phyloP scores from a whole-genome alignment of 2,888 invertebrate species.

The Apamea epomidion region DNA sequence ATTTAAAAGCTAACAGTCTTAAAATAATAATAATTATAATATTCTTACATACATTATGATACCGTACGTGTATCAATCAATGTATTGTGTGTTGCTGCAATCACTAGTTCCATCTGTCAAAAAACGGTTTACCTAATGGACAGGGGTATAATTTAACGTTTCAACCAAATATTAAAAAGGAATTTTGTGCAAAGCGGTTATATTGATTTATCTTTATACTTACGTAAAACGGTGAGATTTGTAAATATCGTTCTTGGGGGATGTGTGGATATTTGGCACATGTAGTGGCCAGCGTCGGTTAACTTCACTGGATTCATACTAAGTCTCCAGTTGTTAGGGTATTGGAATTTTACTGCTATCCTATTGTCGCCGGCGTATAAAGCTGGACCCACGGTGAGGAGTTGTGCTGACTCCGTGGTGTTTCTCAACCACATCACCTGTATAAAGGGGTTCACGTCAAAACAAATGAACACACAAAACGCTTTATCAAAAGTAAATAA shows the following conservation, averaged over 20 bases:
- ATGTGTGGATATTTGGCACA: conserved; percentile 95
- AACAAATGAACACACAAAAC: neutral
- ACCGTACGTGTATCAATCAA: too few species aligned
- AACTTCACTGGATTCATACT: conserved; percentile 93
- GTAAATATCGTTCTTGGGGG: conserved; percentile 94
- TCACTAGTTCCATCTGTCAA: too few species aligned
- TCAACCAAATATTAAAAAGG: conserved; percentile 16
- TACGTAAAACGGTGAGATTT: conserved; percentile 94
- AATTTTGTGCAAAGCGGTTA: conserved; percentile 1
- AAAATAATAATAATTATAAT: too few species aligned
- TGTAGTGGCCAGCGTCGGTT: conserved; percentile 93
- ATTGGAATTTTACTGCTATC: conserved; percentile 92
- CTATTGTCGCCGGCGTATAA: conserved; percentile 92
- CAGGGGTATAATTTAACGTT: conserved; percentile 40
- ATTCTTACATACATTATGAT: too few species aligned
- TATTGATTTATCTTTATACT: conserved; percentile 71
- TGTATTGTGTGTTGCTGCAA: too few species aligned
- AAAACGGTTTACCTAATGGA: too few species aligned
- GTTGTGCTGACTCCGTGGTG: conserved; percentile 91
- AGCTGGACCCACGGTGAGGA: conserved; percentile 92
- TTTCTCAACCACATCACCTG: conserved; percentile 93
- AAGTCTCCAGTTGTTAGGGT: conserved; percentile 93
- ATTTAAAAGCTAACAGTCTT: too few species aligned
- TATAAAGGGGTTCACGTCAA: neutral
- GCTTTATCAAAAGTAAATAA: neutral